phyloP scores from a whole-genome alignment of 2,797 vertebrate genomes.

The Chrysolophus pictus region DNA sequence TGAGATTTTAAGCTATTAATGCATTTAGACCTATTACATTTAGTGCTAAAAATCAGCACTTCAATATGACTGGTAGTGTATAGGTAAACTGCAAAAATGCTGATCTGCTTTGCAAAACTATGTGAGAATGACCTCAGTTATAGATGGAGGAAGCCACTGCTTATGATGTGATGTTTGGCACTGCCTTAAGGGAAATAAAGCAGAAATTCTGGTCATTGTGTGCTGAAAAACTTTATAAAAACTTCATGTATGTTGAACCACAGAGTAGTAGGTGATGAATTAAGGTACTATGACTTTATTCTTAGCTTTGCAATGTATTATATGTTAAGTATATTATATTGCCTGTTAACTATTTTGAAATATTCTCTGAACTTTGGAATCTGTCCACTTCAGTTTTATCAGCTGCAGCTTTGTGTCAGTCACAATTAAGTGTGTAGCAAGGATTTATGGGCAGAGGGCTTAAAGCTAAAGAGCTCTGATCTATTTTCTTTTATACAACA shows the following conservation, averaged over 20 bases:
- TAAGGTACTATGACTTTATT: not conserved
- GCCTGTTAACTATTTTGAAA: not conserved
- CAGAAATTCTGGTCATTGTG: not conserved
- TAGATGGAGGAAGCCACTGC: not conserved
- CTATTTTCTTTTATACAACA: not conserved
- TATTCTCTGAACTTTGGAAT: not conserved
- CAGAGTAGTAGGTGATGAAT: not conserved
- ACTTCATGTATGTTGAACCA: not conserved
- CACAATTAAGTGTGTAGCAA: not conserved
- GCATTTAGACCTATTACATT: not conserved
- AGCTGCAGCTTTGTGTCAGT: not conserved
- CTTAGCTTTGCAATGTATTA: not conserved
- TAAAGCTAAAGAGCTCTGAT: not conserved
- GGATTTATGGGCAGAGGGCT: not conserved
- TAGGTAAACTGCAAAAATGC: not conserved
- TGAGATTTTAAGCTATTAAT: not conserved
- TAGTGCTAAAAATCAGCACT: not conserved
- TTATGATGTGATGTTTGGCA: not conserved
- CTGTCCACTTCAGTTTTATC: not conserved
- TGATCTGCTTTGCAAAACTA: not conserved
- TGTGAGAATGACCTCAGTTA: not conserved
- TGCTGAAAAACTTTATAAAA: not conserved
- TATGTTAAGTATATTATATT: not conserved
- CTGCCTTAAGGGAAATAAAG: not conserved
- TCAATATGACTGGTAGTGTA: not conserved